phyloP scores from a whole-genome alignment of 1,140 invertebrate species.

The Leptonema lineaticorne region DNA sequence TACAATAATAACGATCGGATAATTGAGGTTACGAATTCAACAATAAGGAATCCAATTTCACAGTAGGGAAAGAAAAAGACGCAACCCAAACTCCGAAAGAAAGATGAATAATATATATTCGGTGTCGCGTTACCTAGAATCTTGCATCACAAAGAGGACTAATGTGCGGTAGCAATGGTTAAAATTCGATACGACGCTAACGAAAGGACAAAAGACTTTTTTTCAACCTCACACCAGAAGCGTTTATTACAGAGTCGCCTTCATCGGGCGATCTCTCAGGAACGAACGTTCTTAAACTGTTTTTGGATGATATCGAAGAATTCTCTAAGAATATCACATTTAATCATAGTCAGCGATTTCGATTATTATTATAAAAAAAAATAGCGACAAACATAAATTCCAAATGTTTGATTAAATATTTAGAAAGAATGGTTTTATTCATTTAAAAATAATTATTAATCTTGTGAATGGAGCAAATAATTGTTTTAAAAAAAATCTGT shows the following conservation, averaged over 20 bases:
- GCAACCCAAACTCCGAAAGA: not conserved
- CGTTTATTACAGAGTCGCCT: not conserved
- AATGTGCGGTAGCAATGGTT: conserved; percentile 1
- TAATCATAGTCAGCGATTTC: no score
- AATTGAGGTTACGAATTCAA: not conserved
- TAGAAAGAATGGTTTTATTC: no score
- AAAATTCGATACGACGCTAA: not conserved
- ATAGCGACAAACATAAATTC: no score
- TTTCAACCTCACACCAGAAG: no score
- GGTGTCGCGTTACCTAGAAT: not conserved
- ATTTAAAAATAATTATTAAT: no score
- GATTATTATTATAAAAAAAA: no score
- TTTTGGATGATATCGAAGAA: no score
- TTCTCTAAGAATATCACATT: no score
- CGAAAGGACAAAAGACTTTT: not conserved
- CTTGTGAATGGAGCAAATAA: no score
- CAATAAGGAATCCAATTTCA: not conserved
- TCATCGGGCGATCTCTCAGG: no score
- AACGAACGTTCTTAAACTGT: not conserved
- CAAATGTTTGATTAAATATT: no score
- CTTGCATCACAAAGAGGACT: not conserved
- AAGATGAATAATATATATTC: not conserved
- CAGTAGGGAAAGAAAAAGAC: not conserved
- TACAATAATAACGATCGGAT: not conserved
- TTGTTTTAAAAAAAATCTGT: no score